These are phyloP conservation scores for Pteronotus mesoamericanus DNA, from an alignment of 2,797 vertebrate genomes.

Conservation along the genomic window DNA sequence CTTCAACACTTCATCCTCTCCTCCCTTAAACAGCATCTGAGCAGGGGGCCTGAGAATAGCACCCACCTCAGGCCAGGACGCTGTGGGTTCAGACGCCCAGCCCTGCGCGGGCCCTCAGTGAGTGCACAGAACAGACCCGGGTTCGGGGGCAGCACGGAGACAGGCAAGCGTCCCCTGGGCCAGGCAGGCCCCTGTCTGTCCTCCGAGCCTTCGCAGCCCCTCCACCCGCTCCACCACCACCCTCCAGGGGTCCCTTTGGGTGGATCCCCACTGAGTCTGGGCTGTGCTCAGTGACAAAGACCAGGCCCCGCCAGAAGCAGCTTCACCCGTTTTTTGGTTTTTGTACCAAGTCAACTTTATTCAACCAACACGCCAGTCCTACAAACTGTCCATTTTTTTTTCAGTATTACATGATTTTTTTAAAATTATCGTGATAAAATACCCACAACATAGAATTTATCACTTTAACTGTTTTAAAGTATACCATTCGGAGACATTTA, in stretches of 20 bases:
- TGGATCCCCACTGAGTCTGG: not conserved
- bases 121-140: not conserved
- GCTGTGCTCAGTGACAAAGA: not conserved
- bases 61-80: not conserved
- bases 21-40: not conserved
- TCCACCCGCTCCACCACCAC: no score
- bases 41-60: not conserved
- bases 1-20: not conserved
- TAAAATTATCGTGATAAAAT: not conserved
- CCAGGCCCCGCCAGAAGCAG: not conserved
- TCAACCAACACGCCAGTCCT: not conserved
- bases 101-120: accelerated
- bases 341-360: not conserved
- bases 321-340: not conserved
- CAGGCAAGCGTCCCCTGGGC: accelerated
- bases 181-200: not conserved
- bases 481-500: not conserved
- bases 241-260: not conserved
- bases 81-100: not conserved
- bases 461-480: not conserved
- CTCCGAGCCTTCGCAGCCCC: not conserved
- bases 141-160: accelerated
- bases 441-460: not conserved
- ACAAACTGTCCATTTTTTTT: not conserved
- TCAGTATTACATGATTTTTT: not conserved